Percentiles rank a stretch among this genome's conserved stretches.
Conservation (phyloP, 2,797 vertebrate genomes). For the Hapalemur alaotrensis region DNA sequence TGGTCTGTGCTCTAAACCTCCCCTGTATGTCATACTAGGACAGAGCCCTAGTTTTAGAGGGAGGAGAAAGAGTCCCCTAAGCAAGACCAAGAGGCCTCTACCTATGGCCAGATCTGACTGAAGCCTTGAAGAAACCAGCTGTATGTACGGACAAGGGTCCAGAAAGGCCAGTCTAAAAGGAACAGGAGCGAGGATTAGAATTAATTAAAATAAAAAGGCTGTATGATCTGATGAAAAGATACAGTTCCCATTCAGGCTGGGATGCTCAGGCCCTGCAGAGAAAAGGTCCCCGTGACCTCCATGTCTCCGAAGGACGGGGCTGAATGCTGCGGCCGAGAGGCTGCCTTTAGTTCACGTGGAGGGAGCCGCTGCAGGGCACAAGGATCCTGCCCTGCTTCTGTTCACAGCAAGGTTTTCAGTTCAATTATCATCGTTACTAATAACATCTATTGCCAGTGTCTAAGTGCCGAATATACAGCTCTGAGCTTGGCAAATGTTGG, state of each 20-base stretch:
- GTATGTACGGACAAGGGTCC: neutral
- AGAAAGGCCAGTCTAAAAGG: neutral
- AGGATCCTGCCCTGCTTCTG: neutral
- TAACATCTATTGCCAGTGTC: neutral
- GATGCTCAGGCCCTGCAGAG: neutral
- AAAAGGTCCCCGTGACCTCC: neutral
- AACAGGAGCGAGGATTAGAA: neutral
- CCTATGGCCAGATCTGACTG: neutral
- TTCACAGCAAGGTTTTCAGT: neutral
- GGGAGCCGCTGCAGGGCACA: too few species aligned
- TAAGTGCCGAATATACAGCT: neutral
- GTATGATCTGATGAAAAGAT: neutral
- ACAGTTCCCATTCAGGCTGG: neutral
- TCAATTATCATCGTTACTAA: neutral
- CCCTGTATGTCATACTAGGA: neutral
- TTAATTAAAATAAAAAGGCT: slow-evolving; percentile 11
- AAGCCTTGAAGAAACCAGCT: slow-evolving; percentile 24
- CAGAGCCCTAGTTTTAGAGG: neutral
- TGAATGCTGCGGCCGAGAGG: neutral
- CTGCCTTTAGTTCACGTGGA: neutral
- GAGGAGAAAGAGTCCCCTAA: neutral
- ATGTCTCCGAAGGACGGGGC: neutral
- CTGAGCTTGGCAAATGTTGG: neutral
- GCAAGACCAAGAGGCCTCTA: neutral
- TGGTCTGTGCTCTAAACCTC: neutral